Conservation (phyloP, 2,113 vertebrate genomes). For the Ctenomys sociabilis region DNA sequence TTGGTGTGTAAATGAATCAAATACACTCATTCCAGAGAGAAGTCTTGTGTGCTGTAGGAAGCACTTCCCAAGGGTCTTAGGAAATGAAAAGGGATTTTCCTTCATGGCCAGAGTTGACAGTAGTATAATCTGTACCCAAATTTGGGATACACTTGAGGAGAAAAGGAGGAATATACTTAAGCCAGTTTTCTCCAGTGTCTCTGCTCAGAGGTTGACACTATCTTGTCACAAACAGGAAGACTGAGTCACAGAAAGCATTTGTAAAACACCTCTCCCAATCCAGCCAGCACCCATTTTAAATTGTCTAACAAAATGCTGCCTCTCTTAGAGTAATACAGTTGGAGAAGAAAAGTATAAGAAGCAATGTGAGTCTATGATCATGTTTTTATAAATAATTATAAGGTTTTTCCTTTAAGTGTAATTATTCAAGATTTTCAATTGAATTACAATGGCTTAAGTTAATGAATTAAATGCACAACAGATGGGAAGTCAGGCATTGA, state of each 20-base stretch:
- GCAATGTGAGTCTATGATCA: not conserved
- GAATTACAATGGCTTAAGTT: conserved; percentile 54
- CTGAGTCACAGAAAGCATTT: not conserved
- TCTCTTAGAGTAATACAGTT: conserved; percentile 47
- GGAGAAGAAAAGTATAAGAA: not conserved
- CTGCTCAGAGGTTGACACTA: not conserved
- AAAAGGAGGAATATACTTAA: not conserved
- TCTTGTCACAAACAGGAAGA: conserved; percentile 23
- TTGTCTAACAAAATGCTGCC: not conserved
- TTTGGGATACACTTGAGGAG: not conserved
- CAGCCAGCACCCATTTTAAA: not conserved
- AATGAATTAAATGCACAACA: conserved; percentile 48
- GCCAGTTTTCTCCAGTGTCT: not conserved
- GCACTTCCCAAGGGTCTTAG: not conserved
- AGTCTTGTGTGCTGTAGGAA: not conserved
- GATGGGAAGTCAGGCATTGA: conserved; percentile 13
- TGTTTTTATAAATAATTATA: conserved; percentile 47
- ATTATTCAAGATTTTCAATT: conserved; percentile 53
- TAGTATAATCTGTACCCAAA: not conserved
- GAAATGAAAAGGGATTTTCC: not conserved
- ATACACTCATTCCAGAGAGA: not conserved
- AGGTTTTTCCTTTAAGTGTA: conserved; percentile 7
- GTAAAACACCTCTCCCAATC: not conserved
- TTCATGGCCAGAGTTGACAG: not conserved
- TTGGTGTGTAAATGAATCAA: not conserved